Evolutionary conservation across 2,113 vertebrate species (phyloP).

Genomic region (Plectropomus leopardus): DNA sequence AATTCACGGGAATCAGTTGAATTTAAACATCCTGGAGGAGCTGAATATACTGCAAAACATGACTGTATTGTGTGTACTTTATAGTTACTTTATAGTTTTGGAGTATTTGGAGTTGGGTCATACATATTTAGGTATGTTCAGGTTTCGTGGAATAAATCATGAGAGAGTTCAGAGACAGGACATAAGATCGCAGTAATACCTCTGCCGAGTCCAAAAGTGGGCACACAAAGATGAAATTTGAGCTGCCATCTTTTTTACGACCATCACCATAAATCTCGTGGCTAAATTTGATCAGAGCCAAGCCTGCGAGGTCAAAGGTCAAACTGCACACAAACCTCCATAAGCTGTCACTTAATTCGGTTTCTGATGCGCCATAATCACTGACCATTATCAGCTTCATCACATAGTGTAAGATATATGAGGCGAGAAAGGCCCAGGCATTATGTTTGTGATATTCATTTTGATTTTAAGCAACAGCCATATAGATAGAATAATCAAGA

Average conservation of each 20-base stretch:
- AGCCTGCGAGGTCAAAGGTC: slow-evolving; percentile 42
- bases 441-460: slow-evolving; percentile 75
- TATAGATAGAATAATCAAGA: slow-evolving; percentile 80
- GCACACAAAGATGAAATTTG: slow-evolving; percentile 10
- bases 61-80: not conserved
- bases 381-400: slow-evolving; percentile 43
- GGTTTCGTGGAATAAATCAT: not conserved
- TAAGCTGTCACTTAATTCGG: slow-evolving; percentile 51
- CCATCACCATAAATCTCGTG: slow-evolving; percentile 10
- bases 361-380: slow-evolving; percentile 48
- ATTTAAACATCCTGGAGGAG: too few species aligned
- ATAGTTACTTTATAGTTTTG: too few species aligned
- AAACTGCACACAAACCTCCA: slow-evolving; percentile 36
- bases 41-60: not conserved
- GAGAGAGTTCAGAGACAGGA: not conserved
- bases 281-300: slow-evolving; percentile 38
- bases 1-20: too few species aligned
- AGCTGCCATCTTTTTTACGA: slow-evolving; percentile 15
- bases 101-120: not conserved
- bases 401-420: slow-evolving; percentile 45
- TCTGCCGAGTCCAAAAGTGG: not conserved
- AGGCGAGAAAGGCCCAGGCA: slow-evolving; percentile 42
- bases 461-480: slow-evolving; percentile 75
- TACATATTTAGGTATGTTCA: not conserved
- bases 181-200: not conserved